phyloP scores from a whole-genome alignment of 2,113 vertebrate genomes.

The Prietella phreatophila region DNA sequence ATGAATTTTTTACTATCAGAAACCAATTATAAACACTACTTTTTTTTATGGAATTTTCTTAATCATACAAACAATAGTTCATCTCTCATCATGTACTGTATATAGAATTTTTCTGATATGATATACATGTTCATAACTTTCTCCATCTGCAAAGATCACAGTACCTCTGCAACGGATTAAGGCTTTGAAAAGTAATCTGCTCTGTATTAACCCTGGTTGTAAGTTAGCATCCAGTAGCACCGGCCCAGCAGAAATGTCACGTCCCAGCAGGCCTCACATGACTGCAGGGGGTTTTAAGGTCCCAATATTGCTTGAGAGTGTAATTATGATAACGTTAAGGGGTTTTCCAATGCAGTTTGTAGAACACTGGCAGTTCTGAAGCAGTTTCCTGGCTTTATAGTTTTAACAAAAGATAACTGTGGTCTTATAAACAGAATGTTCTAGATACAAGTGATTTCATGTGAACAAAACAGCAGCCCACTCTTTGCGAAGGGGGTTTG shows the following conservation, averaged over 20 bases:
- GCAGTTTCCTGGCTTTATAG: conserved; percentile 37
- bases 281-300: conserved; percentile 6
- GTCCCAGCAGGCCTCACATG: background rate
- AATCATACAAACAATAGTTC: background rate
- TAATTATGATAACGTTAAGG: conserved; percentile 27
- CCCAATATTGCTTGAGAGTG: conserved; percentile 18
- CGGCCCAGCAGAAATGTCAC: background rate
- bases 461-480: conserved; percentile 37
- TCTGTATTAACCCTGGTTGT: background rate
- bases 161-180: background rate
- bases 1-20: background rate
- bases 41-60: background rate
- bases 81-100: background rate
- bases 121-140: background rate
- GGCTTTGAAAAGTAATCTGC: background rate
- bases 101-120: background rate
- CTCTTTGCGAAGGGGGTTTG: conserved; percentile 2
- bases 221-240: background rate
- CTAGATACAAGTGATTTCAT: conserved; percentile 26
- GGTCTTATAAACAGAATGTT: conserved; percentile 49
- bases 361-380: conserved; percentile 21
- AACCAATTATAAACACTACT: background rate
- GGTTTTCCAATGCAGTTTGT: conserved; percentile 12
- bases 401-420: conserved; percentile 27
- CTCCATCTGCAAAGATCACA: background rate